Percentiles rank a stretch among this genome's conserved stretches.
These are phyloP conservation scores for Cheilosia vulpina DNA, from an alignment of 2,888 invertebrate species.

Conservation along the genomic window DNA sequence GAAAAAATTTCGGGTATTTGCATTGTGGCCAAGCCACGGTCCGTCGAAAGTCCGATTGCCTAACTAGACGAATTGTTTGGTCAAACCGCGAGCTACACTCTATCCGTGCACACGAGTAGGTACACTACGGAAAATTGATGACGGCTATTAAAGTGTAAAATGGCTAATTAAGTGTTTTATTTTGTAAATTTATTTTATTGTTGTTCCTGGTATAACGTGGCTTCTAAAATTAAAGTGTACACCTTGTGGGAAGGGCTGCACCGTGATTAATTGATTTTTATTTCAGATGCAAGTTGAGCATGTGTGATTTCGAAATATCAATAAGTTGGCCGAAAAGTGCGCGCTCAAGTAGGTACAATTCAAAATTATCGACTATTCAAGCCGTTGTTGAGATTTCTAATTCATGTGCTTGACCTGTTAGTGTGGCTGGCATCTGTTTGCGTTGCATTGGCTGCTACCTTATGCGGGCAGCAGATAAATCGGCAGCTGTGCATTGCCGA, in stretches of 20 bases:
- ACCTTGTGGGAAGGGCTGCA: slow-evolving; percentile 25
- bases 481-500: slow-evolving; percentile 55
- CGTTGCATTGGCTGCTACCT: not conserved
- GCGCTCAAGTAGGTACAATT: slow-evolving; percentile 39
- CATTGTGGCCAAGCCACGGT: not conserved
- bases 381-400: slow-evolving; percentile 20
- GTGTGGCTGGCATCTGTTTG: slow-evolving; percentile 19
- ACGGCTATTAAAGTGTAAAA: slow-evolving; percentile 61
- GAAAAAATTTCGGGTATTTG: slow-evolving; percentile 32
- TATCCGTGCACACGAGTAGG: not conserved
- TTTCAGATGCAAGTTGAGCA: slow-evolving; percentile 1
- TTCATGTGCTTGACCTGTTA: slow-evolving; percentile 59
- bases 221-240: slow-evolving; percentile 47
- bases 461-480: not conserved
- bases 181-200: slow-evolving; percentile 28
- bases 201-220: not conserved
- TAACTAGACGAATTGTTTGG: slow-evolving; percentile 22
- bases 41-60: slow-evolving; percentile 22
- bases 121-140: slow-evolving; percentile 30
- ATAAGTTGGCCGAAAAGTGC: slow-evolving; percentile 11
- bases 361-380: slow-evolving; percentile 51
- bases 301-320: slow-evolving; percentile 39
- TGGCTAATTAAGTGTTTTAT: slow-evolving; percentile 65
- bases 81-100: not conserved
- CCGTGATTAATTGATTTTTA: slow-evolving; percentile 33